Base-by-base conservation (phyloP, 2,888 invertebrate genomes). In the Thymelicus sylvestris region DNA sequence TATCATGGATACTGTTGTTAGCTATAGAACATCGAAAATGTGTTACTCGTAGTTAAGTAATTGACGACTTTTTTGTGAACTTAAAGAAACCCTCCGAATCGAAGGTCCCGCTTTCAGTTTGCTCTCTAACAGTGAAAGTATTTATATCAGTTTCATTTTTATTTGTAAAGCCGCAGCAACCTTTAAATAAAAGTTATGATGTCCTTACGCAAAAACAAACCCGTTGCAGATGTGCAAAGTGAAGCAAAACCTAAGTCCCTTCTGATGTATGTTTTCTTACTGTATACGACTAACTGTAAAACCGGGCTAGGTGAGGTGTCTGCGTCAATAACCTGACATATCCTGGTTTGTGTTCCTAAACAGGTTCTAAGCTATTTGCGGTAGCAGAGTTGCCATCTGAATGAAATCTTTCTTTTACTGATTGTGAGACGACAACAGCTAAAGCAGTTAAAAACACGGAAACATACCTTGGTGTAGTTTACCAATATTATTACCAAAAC, bases 261-360 rank as follows among this genome's bases (percentile, higher is more conserved):
- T 62, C 62, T 68, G 44, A 68, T 68, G 67, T 44, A 19, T 19
- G 52, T 71, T 75, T 72, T 73, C 72, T 66, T 67, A 67, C 74
- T 65, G 75, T 73, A 75, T 73, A 77, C 57, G 76, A 76, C 72
- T 84, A 86, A 82, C 81, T 79, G 82, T 85, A 80, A 82, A 80
- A 76, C 77, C 75, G 77, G 80, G 80, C 79, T 82, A 80, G 77
- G 67, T 73, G 71, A 74, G 78, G 78, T 78, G 79, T 81, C 78
- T 81, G 85, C 85, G 89, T 90, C 88, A 89, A 89, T 83, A 89
- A 88, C 89, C 90, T 82, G 83, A 78, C 83, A 83, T 78, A 81
- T 79, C 81, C 81, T 85, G 82, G 80, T 73, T 63, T 76, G 75
- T 77, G 79, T 72, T 73, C 72, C 73, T 76, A 73, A 77, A 78